Percentiles rank a stretch among this genome's conserved stretches.
These are phyloP conservation scores for Semnopithecus entellus DNA, from an alignment of 2,113 vertebrate species.

Conservation along the genomic window DNA sequence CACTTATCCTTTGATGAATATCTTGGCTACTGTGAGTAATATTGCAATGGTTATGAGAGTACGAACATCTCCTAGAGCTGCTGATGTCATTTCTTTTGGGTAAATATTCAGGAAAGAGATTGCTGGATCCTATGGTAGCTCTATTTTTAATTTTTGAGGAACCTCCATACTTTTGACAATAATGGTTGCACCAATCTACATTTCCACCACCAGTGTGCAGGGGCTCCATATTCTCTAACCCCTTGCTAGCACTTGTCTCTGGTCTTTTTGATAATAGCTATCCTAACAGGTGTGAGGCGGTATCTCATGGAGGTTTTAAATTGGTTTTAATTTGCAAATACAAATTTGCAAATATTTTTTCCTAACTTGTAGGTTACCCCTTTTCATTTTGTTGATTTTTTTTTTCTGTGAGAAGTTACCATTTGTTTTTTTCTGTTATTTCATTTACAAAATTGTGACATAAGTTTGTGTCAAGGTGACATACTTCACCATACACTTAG, in stretches of 20 bases:
- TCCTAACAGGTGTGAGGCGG: neutral
- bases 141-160: neutral
- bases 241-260: neutral
- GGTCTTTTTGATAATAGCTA: neutral
- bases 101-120: neutral
- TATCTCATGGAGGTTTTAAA: neutral
- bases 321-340: neutral
- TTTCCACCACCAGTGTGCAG: neutral
- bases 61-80: neutral
- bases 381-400: neutral
- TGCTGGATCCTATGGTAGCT: neutral
- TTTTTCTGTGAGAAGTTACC: neutral
- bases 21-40: neutral
- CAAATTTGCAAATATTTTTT: neutral
- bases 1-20: neutral
- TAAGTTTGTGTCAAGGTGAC: neutral
- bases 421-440: neutral
- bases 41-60: neutral
- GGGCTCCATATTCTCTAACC: neutral
- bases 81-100: neutral
- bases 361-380: neutral
- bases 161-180: neutral
- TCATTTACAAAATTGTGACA: neutral
- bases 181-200: neutral
- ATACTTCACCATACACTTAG: neutral